phyloP scores from a whole-genome alignment of 1,140 invertebrate species.

The Bicyclus anynana region DNA sequence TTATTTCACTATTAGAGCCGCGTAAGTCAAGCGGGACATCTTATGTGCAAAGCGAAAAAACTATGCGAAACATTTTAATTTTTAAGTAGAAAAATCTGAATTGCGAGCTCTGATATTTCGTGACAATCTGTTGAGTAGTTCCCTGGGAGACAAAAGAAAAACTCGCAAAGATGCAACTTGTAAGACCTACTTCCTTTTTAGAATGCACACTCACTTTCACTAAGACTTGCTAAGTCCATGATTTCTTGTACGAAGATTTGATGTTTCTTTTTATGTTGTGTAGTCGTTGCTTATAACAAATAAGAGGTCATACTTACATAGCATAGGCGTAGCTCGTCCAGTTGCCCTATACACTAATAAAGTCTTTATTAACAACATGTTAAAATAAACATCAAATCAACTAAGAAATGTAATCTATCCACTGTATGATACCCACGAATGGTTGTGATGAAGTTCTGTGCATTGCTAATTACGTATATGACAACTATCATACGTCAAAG shows the following conservation, averaged over 20 bases:
- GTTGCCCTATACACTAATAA: too few relatives aligned
- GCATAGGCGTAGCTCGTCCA: too few relatives aligned
- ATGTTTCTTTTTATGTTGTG: slow-evolving; percentile 5
- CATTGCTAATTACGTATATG: too few relatives aligned
- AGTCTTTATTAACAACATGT: too few relatives aligned
- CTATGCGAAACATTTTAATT: slow-evolving; percentile 27
- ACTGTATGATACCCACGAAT: too few relatives aligned
- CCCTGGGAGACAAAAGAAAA: slow-evolving; percentile 31
- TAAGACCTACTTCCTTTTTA: slow-evolving; percentile 36
- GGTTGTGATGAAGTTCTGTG: too few relatives aligned
- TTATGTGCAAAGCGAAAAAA: slow-evolving; percentile 6
- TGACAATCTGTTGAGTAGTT: slow-evolving; percentile 35
- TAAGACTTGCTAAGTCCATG: slow-evolving; percentile 17
- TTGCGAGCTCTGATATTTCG: slow-evolving; percentile 24
- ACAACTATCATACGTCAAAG: too few relatives aligned
- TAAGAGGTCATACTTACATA: neutral
- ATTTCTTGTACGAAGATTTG: slow-evolving; percentile 22
- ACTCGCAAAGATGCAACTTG: slow-evolving; percentile 32
- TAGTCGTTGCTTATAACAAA: slow-evolving; percentile 9
- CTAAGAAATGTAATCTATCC: too few relatives aligned
- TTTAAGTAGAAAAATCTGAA: slow-evolving; percentile 26
- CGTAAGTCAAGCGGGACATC: neutral
- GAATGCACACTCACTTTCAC: slow-evolving; percentile 28
- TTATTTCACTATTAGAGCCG: neutral
- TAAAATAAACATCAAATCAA: too few relatives aligned